Percentiles rank a stretch among this genome's conserved stretches.
Evolutionary conservation across 2,113 vertebrate species (phyloP).

Genomic region (Pachycephala philippinensis): DNA sequence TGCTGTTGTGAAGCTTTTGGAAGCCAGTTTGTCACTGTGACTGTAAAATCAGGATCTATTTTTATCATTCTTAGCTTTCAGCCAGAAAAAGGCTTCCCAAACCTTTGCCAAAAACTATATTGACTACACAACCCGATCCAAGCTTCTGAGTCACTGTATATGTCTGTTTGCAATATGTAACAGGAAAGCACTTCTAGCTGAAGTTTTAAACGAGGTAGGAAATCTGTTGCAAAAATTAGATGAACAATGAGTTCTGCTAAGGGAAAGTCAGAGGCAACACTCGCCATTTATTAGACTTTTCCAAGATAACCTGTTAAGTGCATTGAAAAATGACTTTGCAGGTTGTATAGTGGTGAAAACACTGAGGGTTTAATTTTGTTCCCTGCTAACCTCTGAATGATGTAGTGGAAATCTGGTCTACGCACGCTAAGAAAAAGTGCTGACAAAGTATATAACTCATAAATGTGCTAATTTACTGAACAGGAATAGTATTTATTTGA

Average conservation of each 20-base stretch:
- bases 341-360: conserved; percentile 10
- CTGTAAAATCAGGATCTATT: conserved; percentile 57
- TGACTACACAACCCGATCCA: neutral
- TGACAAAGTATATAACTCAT: conserved; percentile 29
- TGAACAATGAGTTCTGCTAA: conserved; percentile 1
- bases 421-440: neutral
- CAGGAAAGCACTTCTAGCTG: conserved; percentile 4
- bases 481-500: conserved; percentile 3
- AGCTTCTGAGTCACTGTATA: conserved; percentile 22
- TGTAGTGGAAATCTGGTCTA: conserved; percentile 36
- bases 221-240: conserved; percentile 39
- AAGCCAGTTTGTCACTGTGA: conserved; percentile 36
- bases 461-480: conserved; percentile 41
- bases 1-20: conserved; percentile 49
- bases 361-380: conserved; percentile 34
- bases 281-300: conserved; percentile 31
- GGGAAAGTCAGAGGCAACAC: conserved; percentile 14
- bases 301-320: conserved; percentile 21
- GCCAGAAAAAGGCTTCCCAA: conserved; percentile 33
- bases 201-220: conserved; percentile 25
- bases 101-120: conserved; percentile 47
- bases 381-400: conserved; percentile 30
- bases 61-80: conserved; percentile 57
- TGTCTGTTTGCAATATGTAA: conserved; percentile 57
- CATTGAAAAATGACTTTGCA: conserved; percentile 43